Percentiles rank a stretch among this genome's conserved stretches.
phyloP scores from a whole-genome alignment of 2,113 vertebrate genomes.

The Tenebrosternarchus preto region DNA sequence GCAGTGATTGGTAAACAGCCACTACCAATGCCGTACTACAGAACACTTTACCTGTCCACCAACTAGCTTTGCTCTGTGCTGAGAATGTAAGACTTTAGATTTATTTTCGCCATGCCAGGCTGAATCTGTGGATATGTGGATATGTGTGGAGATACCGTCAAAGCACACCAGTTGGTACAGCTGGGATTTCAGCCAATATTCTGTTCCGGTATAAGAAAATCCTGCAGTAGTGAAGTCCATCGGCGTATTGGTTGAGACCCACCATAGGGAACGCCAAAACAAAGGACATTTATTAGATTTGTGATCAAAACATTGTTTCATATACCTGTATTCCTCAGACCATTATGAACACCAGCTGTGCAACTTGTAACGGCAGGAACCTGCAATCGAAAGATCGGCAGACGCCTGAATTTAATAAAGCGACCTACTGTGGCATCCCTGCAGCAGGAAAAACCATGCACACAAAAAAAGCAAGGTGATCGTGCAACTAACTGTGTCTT shows the following conservation, averaged over 20 bases:
- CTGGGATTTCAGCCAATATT: neutral
- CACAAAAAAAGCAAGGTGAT: too few species aligned
- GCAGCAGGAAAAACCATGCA: too few species aligned
- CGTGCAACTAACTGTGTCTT: conserved; percentile 2
- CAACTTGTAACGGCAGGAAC: neutral
- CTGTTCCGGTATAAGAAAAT: neutral
- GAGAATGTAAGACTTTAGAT: neutral
- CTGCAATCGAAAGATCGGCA: neutral
- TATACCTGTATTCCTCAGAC: neutral
- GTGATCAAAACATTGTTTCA: conserved; percentile 1
- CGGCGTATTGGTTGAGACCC: neutral
- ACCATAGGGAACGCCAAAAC: neutral
- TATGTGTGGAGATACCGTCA: too few species aligned
- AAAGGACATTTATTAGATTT: neutral
- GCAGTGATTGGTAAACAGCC: neutral
- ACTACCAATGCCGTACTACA: neutral
- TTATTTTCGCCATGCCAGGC: too few species aligned
- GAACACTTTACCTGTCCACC: neutral
- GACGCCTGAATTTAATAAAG: neutral
- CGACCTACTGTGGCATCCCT: neutral
- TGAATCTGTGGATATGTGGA: too few species aligned
- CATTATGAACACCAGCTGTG: neutral
- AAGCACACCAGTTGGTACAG: neutral
- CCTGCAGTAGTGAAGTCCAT: too few species aligned
- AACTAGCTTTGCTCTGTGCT: neutral